A percentile compares a stretch with the other conserved stretches of the same genome.
Evolutionary conservation across 1,140 invertebrate species (phyloP).

Genomic region (Drosophila paulistorum): DNA sequence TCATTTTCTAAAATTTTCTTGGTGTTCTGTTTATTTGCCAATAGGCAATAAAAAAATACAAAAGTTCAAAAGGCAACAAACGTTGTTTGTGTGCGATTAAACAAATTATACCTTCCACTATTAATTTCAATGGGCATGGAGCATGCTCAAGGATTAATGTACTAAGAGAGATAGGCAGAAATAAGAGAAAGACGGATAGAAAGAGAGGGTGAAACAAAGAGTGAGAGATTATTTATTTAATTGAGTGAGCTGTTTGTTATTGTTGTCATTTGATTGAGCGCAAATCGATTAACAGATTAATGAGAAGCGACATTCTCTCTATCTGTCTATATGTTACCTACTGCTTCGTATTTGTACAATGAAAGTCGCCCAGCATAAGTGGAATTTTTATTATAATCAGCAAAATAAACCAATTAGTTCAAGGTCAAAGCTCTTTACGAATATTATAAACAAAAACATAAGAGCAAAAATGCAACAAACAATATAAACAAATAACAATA

Average conservation of each 20-base stretch:
- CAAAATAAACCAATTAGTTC: conserved; percentile 60
- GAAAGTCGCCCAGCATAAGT: conserved; percentile 54
- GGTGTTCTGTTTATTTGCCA: conserved; percentile 18
- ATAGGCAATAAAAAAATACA: conserved; percentile 31
- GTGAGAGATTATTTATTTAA: conserved; percentile 33
- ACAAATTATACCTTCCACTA: conserved; percentile 58
- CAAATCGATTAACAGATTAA: conserved; percentile 74
- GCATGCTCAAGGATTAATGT: conserved; percentile 69
- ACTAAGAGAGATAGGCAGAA: conserved; percentile 15
- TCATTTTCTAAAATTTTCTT: not conserved
- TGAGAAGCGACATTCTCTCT: conserved; percentile 33
- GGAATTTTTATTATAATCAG: conserved; percentile 60
- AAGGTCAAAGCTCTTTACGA: conserved; percentile 53
- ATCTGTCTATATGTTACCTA: conserved; percentile 26
- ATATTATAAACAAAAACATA: conserved; percentile 12
- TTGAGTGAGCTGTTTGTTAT: conserved; percentile 52
- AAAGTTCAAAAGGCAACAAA: conserved; percentile 70
- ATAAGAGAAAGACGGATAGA: conserved; percentile 5
- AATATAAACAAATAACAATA: conserved; percentile 34
- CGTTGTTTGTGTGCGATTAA: conserved; percentile 49
- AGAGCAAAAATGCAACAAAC: conserved; percentile 28
- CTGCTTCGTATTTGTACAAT: conserved; percentile 29
- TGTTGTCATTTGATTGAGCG: conserved; percentile 55
- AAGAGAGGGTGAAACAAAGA: conserved; percentile 2
- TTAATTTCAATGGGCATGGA: conserved; percentile 22